phyloP scores from a whole-genome alignment of 2,888 invertebrate genomes.

The Zaprionus obscuricornis region DNA sequence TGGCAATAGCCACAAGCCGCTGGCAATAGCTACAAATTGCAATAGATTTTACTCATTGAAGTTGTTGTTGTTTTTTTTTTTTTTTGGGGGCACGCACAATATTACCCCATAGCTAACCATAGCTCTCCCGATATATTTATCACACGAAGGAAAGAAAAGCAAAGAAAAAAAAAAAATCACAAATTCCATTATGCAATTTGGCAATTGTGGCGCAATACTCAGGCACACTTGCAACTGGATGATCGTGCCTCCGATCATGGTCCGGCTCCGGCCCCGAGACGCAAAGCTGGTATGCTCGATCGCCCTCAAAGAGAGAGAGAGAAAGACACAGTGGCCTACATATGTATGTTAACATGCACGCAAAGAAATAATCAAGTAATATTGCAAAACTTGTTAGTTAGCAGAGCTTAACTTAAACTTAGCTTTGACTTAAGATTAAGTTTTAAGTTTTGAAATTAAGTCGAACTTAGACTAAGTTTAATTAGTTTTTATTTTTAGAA shows the following conservation, averaged over 20 bases:
- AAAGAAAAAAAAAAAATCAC: no score
- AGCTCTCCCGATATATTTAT: constrained; percentile 54
- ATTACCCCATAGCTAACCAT: constrained; percentile 36
- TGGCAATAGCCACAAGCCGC: constrained; percentile 43
- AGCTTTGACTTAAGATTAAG: no score
- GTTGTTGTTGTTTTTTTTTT: constrained; percentile 7
- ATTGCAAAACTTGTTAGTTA: no score
- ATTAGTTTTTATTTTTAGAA: no score
- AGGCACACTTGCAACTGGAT: constrained; percentile 31
- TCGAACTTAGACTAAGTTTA: no score
- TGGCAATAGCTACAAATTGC: no score
- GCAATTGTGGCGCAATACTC: constrained; percentile 31
- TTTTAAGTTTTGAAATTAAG: no score
- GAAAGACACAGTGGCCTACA: constrained; percentile 51
- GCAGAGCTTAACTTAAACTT: constrained; percentile 26
- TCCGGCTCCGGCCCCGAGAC: constrained; percentile 14
- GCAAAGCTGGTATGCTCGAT: constrained; percentile 30
- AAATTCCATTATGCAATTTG: constrained; percentile 65
- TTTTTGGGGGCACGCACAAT: no score
- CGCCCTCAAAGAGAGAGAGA: constrained; percentile 34
- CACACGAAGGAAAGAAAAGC: no score
- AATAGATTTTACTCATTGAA: constrained; percentile 35
- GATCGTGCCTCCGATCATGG: not conserved
- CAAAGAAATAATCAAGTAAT: not conserved
- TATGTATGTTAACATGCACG: constrained; percentile 6